Evolutionary conservation across 2,797 vertebrate species (phyloP).

Genomic region (Aplochiton taeniatus): DNA sequence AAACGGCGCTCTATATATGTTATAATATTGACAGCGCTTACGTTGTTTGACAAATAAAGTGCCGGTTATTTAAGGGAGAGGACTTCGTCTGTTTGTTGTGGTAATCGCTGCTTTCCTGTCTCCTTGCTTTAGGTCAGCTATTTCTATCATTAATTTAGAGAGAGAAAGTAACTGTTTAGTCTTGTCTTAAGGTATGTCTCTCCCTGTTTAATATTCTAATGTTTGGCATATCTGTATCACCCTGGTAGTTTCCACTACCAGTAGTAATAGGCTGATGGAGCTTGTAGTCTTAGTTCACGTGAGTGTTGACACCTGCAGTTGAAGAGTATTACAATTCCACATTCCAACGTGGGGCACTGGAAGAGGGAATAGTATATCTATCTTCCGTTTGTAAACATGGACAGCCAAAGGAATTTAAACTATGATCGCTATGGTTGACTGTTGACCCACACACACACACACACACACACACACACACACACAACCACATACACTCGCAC

Average conservation of each 20-base stretch:
- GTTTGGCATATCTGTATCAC: background rate
- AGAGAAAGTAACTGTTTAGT: background rate
- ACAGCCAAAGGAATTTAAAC: constrained; percentile 55
- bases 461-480: constrained; percentile 9
- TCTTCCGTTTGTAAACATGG: constrained; percentile 54
- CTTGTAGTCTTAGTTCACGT: too few species aligned
- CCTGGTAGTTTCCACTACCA: background rate
- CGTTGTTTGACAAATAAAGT: background rate
- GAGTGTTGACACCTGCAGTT: too few species aligned
- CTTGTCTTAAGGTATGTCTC: background rate
- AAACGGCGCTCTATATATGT: background rate
- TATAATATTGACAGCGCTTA: background rate
- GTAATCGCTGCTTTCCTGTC: too few species aligned
- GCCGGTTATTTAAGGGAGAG: constrained; percentile 16
- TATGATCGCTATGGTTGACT: constrained; percentile 55
- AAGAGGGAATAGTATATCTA: constrained; percentile 27
- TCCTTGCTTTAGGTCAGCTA: too few species aligned
- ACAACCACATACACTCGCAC: constrained; percentile 16
- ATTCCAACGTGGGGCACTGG: constrained; percentile 10
- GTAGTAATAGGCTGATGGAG: too few species aligned
- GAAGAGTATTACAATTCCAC: background rate
- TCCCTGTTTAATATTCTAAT: background rate
- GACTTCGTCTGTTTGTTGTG: too few species aligned
- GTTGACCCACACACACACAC: constrained; percentile 51
- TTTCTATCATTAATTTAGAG: background rate